Percentiles rank a stretch among this genome's conserved stretches.
Evolutionary conservation across 2,113 vertebrate genomes (phyloP).

Genomic region (Alaudala cheleensis): DNA sequence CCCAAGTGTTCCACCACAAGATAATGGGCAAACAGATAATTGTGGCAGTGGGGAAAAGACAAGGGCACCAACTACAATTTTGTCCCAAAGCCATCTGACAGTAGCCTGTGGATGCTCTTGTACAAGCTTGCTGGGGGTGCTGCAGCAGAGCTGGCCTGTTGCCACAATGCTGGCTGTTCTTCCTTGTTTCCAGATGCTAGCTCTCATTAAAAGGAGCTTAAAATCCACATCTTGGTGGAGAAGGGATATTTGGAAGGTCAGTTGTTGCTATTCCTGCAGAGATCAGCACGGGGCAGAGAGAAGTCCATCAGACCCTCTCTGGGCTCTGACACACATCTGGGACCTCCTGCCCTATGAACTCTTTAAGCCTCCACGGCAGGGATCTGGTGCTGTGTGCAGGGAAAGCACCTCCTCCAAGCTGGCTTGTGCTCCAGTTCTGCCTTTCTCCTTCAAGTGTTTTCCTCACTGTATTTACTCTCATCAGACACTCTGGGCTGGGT

Average conservation of each 20-base stretch:
- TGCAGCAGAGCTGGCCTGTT: background rate
- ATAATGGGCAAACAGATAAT: background rate
- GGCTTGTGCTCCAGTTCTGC: background rate
- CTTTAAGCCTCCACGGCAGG: background rate
- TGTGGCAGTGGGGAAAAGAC: background rate
- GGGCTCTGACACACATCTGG: constrained; percentile 36
- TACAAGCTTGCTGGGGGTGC: background rate
- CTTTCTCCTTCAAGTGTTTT: background rate
- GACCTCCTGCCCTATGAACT: constrained; percentile 22
- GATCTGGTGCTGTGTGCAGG: background rate
- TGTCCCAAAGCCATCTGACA: background rate
- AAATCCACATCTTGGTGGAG: constrained; percentile 8
- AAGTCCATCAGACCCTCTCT: constrained; percentile 36
- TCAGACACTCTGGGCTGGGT: background rate
- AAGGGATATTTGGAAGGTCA: constrained; percentile 49
- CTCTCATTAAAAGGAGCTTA: constrained; percentile 39
- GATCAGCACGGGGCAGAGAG: constrained; percentile 14
- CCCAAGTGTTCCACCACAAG: background rate
- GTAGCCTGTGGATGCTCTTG: background rate
- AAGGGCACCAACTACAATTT: background rate
- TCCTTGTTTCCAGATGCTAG: constrained; percentile 53
- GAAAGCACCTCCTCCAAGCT: background rate
- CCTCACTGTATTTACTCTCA: background rate
- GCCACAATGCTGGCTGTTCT: background rate
- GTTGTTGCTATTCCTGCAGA: constrained; percentile 29